Percentiles rank a stretch among this genome's conserved stretches.
Evolutionary conservation across 2,113 vertebrate genomes (phyloP).

Genomic region (Heteronetta atricapilla): DNA sequence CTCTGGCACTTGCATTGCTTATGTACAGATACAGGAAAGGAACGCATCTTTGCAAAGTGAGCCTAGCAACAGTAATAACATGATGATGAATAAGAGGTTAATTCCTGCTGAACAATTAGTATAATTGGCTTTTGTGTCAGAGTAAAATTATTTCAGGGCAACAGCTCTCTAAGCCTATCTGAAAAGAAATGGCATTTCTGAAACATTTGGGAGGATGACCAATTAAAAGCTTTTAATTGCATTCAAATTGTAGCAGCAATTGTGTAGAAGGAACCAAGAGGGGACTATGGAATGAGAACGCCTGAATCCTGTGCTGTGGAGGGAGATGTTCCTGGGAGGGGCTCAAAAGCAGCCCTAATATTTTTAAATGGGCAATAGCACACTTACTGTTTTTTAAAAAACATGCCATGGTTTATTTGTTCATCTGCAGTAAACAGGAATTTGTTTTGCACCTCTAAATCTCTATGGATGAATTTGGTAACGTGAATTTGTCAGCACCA

Average conservation of each 20-base stretch:
- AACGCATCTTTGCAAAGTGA: not conserved
- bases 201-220: slow-evolving; percentile 9
- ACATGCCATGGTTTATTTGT: slow-evolving; percentile 44
- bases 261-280: not conserved
- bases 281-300: not conserved
- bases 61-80: not conserved
- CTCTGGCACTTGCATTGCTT: not conserved
- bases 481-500: not conserved
- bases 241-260: slow-evolving; percentile 25
- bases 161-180: not conserved
- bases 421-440: not conserved
- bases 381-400: slow-evolving; percentile 18
- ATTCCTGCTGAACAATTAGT: slow-evolving; percentile 5
- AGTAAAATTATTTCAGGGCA: not conserved
- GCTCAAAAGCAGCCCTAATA: slow-evolving; percentile 41
- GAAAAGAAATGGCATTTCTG: slow-evolving; percentile 7
- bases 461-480: not conserved
- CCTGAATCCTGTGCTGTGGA: not conserved
- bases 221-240: slow-evolving; percentile 55
- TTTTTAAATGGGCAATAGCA: slow-evolving; percentile 41
- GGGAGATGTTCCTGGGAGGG: not conserved
- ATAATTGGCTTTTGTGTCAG: slow-evolving; percentile 20
- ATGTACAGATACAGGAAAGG: not conserved
- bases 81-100: not conserved
- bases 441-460: not conserved